phyloP scores from a whole-genome alignment of 2,797 vertebrate species.

The Gadopsis bispinosus region DNA sequence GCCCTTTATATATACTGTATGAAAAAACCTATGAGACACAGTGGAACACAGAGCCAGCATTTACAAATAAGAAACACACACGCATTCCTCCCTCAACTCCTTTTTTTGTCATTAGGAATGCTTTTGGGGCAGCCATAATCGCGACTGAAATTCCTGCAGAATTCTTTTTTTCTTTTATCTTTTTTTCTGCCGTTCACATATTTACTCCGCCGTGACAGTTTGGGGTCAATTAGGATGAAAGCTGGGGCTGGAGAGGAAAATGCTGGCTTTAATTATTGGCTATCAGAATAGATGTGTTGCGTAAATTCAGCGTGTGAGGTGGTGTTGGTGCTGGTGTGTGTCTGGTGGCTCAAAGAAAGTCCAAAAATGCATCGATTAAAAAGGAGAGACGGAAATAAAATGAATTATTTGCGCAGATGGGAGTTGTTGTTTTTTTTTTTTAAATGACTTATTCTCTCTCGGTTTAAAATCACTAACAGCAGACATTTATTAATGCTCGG shows the following conservation, averaged over 20 bases:
- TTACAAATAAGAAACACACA: conserved; percentile 64
- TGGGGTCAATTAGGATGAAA: conserved; percentile 74
- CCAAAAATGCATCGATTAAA: conserved; percentile 8
- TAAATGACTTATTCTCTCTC: neutral
- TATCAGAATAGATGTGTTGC: conserved; percentile 46
- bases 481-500: conserved; percentile 36
- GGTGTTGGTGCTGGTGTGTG: conserved; percentile 39
- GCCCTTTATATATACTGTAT: conserved; percentile 19
- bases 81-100: conserved; percentile 39
- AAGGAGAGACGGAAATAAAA: conserved; percentile 31
- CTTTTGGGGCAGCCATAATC: conserved; percentile 45
- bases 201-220: conserved; percentile 71
- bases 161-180: conserved; percentile 15
- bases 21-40: conserved; percentile 19
- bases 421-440: conserved; percentile 11
- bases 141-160: conserved; percentile 54
- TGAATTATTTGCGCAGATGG: conserved; percentile 14
- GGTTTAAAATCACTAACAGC: conserved; percentile 20
- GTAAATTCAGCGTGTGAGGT: conserved; percentile 40
- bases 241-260: conserved; percentile 40
- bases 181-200: conserved; percentile 41
- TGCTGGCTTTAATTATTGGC: conserved; percentile 67
- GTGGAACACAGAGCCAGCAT: conserved; percentile 43
- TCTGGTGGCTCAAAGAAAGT: conserved; percentile 16
- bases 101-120: conserved; percentile 59